phyloP scores from a whole-genome alignment of 2,113 vertebrate species.

The Chlorodrepanis virens region DNA sequence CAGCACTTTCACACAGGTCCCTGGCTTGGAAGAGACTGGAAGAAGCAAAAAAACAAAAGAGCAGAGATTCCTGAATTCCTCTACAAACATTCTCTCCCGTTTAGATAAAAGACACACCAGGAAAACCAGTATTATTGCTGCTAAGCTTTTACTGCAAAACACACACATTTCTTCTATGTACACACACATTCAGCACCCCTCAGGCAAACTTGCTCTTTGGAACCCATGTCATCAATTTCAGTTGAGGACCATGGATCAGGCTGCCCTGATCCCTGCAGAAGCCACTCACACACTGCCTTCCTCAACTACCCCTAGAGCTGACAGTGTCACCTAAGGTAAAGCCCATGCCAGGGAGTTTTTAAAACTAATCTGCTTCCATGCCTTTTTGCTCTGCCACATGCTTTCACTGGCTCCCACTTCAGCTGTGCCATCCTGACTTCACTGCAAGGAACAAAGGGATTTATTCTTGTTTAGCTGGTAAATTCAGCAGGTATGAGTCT shows the following conservation, averaged over 20 bases:
- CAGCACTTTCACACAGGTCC: slow-evolving; percentile 93
- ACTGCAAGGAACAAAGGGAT: background rate
- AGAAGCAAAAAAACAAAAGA: slow-evolving; percentile 8
- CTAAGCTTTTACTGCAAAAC: background rate
- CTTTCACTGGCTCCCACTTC: background rate
- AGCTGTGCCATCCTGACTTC: background rate
- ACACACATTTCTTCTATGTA: background rate
- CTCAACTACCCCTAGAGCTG: background rate
- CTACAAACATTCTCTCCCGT: background rate
- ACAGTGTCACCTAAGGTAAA: background rate
- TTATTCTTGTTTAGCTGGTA: background rate
- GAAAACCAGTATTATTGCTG: background rate
- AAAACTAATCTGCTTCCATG: background rate
- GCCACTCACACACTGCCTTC: background rate
- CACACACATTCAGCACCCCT: background rate
- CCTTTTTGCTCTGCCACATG: rapidly evolving
- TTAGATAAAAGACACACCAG: background rate
- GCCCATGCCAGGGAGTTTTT: background rate
- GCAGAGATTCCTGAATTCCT: slow-evolving; percentile 34
- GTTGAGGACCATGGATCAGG: background rate
- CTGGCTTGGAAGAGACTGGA: slow-evolving; percentile 92
- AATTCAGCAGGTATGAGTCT: background rate
- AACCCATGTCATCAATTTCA: background rate
- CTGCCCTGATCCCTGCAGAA: background rate
- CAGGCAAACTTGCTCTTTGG: background rate